Base-by-base conservation (phyloP, 2,888 invertebrate genomes). In the Strigamia transsilvanica region DNA sequence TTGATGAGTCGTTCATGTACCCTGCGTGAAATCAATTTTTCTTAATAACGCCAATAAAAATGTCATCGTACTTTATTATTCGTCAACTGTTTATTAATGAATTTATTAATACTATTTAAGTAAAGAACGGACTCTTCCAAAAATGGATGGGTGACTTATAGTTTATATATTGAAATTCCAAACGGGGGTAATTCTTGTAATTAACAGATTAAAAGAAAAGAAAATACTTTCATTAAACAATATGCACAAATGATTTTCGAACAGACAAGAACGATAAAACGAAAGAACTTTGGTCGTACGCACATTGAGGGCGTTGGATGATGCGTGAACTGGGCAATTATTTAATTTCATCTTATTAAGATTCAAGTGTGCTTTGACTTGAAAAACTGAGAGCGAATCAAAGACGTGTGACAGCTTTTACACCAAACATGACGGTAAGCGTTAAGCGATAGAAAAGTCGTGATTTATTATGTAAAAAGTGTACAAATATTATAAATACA, bases 251-350 rank as follows among this genome's bases (percentile, higher is more conserved):
- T 18, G 61, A 61, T 66, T 23, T 27, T 66, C 27, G 7, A 27
- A 23, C n/a, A 3, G n/a, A 12, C 23, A 15, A 27, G 6, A 66
- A 23, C 66, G 7, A 66, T 23, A 61, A 13, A 34, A 34, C 7
- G 7, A 6, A n/a, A 51, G 4, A 51, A 51, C 51, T 51, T 15
- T 18, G 51, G n/a, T 51, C 18, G 18, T 51, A 51, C 4, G n/a
- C 3, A 18, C 6, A 51, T 66, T 66, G 66, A 66, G 66, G 66
- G 66, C 66, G 66, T 66, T 66, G 32, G 27, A 66, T 23, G 66
- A 66, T 66, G 66, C 66, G 66, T 66, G 66, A 66, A 66, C 66
- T 66, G 66, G 66, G 13, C 66, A 66, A 66, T 66, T 66, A 66
- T 66, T 66, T 66, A 66, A 66, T 66, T 66, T 15, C 32, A 12